Evolutionary conservation across 2,797 vertebrate genomes (phyloP), one percentile per base, ranked within the genome.

Genomic region (Leptatherina wallacei): DNA sequence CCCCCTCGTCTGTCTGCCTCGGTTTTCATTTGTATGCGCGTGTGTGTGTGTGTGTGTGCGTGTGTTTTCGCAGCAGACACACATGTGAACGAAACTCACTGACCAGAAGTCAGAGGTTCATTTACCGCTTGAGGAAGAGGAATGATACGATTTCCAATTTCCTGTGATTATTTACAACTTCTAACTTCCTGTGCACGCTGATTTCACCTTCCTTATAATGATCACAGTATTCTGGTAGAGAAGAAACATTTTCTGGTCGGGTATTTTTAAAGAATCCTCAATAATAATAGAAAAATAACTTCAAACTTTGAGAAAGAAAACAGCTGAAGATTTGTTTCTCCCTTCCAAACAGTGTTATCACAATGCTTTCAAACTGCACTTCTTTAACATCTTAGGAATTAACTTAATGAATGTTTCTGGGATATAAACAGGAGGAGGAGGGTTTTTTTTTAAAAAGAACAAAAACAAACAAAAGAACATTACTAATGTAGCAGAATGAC

Each of bases 131-230:
- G 59, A 75, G 40, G 66, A 84, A 63, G 52, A 76, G 70, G 22
- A 82, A 78, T 66, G 65, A 90, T 84, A 83, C 33, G 18, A 75
- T 90, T 91, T 88, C 83, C 85, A 85, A 86, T 90, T 84, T 92
- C 87, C 86, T 89, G 86, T 61, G 68, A 82, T 75, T 85, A 85
- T 85, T 81, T 86, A 73, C 71, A 73, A 79, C 75, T 40, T 30
- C 20, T 33, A 36, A 71, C 69, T 80, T 80, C 81, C 80, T 66
- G 61, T 71, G 73, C 8, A 11, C 59, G 60, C 65, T 65, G 36
- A 38, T 8, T 82, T 82, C 68, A 81, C 81, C 69, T 85, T 71
- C 38, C 27, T 51, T 2, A 0, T 42, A 63, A 70, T 0, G 56
- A 67, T 36, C 71, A 52, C 47, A 60, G 69, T 11, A 61, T 9